Conservation (phyloP, 2,113 vertebrate species). For the Eretmochelys imbricata region DNA sequence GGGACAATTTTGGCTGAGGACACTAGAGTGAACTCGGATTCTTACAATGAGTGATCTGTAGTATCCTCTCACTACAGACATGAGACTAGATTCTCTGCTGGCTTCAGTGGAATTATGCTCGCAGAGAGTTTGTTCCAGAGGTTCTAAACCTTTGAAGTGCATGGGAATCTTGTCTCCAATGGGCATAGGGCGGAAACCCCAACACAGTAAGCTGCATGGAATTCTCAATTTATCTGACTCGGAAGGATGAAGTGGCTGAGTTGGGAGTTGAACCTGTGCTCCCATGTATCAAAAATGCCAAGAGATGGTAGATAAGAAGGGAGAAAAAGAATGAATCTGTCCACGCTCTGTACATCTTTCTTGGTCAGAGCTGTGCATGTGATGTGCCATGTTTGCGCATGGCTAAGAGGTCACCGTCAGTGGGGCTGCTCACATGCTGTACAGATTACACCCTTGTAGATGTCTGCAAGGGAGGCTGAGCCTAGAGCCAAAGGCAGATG, state of each 20-base stretch:
- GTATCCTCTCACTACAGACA: not conserved
- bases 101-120: not conserved
- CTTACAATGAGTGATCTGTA: not conserved
- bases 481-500: not conserved
- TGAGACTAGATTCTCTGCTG: not conserved
- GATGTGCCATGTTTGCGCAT: not conserved
- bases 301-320: not conserved
- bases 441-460: not conserved
- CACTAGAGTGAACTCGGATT: not conserved
- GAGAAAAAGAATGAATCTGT: not conserved
- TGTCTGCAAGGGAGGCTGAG: not conserved
- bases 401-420: not conserved
- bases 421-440: not conserved
- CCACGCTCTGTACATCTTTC: not conserved
- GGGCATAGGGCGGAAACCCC: not conserved
- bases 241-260: not conserved
- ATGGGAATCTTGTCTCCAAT: not conserved
- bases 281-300: not conserved
- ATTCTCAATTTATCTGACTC: not conserved
- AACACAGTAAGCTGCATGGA: not conserved
- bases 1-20: not conserved
- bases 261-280: not conserved
- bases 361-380: not conserved
- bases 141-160: not conserved
- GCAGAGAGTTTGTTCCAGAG: not conserved